Conservation (phyloP, 2,113 vertebrate species). For the Crotalus horridus region DNA sequence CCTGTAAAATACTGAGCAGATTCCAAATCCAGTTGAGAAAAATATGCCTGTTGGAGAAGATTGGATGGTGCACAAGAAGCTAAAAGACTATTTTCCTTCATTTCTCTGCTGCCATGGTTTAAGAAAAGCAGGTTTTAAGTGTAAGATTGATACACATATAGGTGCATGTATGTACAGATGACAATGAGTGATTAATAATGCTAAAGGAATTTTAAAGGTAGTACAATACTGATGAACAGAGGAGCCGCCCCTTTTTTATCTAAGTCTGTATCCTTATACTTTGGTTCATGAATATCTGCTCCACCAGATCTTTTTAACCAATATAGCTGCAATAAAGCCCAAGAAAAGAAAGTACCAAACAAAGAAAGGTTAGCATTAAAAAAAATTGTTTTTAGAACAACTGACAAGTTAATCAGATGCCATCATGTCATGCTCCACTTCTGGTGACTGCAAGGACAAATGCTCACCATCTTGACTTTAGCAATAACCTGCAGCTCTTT, state of each 20-base stretch:
- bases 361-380: not conserved
- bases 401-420: not conserved
- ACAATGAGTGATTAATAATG: not conserved
- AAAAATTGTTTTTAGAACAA: not conserved
- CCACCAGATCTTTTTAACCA: not conserved
- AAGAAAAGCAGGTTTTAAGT: not conserved
- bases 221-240: not conserved
- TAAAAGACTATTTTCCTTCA: not conserved
- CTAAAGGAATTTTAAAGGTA: not conserved
- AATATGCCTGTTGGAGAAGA: not conserved
- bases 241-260: not conserved
- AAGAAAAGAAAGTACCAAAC: not conserved
- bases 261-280: not conserved
- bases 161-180: not conserved
- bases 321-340: not conserved
- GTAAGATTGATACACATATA: not conserved
- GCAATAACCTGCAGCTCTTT: not conserved
- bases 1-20: not conserved
- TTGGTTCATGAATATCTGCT: too few species aligned
- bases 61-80: not conserved
- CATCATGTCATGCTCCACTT: not conserved
- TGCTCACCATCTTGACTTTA: not conserved
- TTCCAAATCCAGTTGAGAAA: not conserved
- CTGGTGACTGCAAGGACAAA: not conserved
- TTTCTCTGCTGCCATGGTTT: not conserved